Evolutionary conservation across 2,113 vertebrate species (phyloP).

Genomic region (Archocentrus centrarchus): DNA sequence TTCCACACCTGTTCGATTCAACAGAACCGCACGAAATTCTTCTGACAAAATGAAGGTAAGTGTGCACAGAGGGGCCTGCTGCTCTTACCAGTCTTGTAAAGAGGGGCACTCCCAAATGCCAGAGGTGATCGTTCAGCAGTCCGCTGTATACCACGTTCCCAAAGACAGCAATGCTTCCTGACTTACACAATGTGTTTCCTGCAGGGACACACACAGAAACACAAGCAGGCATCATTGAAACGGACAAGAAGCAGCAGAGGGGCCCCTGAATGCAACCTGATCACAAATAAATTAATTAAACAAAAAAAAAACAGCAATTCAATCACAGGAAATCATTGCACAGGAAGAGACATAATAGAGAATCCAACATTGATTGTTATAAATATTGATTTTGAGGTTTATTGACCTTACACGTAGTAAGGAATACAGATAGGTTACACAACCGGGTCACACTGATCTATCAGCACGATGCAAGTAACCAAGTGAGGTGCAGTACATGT

Average conservation of each 20-base stretch:
- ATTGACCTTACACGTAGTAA: constrained; percentile 64
- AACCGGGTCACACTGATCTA: constrained; percentile 7
- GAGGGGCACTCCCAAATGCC: constrained; percentile 81
- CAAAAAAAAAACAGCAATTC: constrained; percentile 28
- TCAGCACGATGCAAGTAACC: neutral
- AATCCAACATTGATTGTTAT: constrained; percentile 65
- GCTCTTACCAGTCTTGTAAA: constrained; percentile 81
- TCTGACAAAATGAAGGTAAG: constrained; percentile 55
- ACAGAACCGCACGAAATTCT: neutral
- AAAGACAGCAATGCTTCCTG: constrained; percentile 80
- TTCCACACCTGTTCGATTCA: constrained; percentile 41
- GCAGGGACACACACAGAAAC: constrained; percentile 54
- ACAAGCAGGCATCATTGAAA: constrained; percentile 51
- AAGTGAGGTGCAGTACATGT: neutral
- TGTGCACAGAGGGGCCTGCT: constrained; percentile 41
- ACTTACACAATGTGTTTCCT: constrained; percentile 81
- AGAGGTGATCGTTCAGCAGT: constrained; percentile 79
- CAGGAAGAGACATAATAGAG: constrained; percentile 62
- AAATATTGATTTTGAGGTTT: constrained; percentile 67
- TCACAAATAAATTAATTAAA: neutral
- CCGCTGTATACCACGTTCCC: constrained; percentile 80
- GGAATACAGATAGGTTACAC: constrained; percentile 45
- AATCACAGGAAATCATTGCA: constrained; percentile 65
- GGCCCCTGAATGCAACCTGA: neutral
- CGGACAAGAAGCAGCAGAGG: constrained; percentile 40